Base-by-base conservation (phyloP, 1,140 invertebrate genomes). In the Drosophila ironensis region DNA sequence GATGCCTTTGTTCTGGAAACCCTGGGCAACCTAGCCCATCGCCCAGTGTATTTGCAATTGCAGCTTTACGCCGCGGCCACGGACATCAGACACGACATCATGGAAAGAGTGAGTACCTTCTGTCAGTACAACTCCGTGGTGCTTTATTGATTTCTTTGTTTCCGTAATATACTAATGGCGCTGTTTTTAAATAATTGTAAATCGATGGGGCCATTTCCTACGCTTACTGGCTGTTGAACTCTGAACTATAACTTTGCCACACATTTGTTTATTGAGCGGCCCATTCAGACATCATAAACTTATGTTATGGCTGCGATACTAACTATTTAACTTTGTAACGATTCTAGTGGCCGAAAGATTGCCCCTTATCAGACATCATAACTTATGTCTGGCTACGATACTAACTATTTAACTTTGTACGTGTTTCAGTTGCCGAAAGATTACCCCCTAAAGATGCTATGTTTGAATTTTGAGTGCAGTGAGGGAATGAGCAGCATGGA, bases 401-500 rank as follows among this genome's bases (percentile, higher is more conserved):
- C n/a, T n/a, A n/a, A n/a, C n/a, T n/a, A n/a, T n/a, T n/a, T n/a
- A n/a, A n/a, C n/a, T n/a, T n/a, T n/a, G n/a, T n/a, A n/a, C n/a
- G n/a, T n/a, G n/a, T 57, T 54, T 35, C 16, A 84, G 78, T 25
- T 84, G 46, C 51, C 73, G 8, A 7, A 42, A 0, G 66, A 67
- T 9, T 84, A 51, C 64, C 80, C 74, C 1, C 41, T 72, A 1
- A 70, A 84, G 19, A 71, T 71, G 47, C 47, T 84, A 0, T 30
- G 50, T 3, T n/a, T 84, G 17, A 44, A 71, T 35, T 84, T 84
- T 20, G 78, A 78, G 54, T 84, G 80, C 64, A 86, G 78, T 44
- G 74, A 78, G 4, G 80, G 78, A 50, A 86, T 84, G 42, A 9
- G 45, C 25, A 57, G 54, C n/a, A 25, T 17, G 14, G 74, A 66